Conservation (phyloP, 1,140 invertebrate species). For the Drosophila sucinea region DNA sequence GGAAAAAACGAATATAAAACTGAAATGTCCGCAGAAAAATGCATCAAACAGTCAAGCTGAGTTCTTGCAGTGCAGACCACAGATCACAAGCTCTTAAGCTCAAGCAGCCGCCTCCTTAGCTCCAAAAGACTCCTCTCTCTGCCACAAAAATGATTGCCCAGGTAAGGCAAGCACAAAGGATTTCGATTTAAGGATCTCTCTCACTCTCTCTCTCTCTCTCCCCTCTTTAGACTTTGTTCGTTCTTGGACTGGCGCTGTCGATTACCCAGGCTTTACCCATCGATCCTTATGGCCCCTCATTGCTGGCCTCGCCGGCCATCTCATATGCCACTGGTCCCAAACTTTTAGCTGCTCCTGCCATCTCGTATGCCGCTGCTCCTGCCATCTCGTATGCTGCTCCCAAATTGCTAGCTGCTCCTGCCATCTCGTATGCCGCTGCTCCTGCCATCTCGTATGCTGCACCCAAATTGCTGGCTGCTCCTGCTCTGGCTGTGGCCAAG, state of each 20-base stretch:
- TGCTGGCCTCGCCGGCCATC: conserved; percentile 40
- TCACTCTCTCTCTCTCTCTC: background rate
- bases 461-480: conserved; percentile 30
- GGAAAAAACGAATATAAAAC: conserved; percentile 65
- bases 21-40: conserved; percentile 63
- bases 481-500: conserved; percentile 80
- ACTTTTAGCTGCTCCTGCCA: conserved; percentile 3
- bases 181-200: background rate
- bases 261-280: conserved; percentile 57
- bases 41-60: conserved; percentile 79
- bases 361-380: conserved; percentile 5
- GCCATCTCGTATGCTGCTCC: too few relatives aligned
- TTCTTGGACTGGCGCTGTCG: conserved; percentile 61
- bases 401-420: conserved; percentile 28
- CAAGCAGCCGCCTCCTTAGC: conserved; percentile 1
- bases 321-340: conserved; percentile 40
- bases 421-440: conserved; percentile 54
- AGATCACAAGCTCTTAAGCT: conserved; percentile 9
- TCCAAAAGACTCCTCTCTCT: conserved; percentile 29
- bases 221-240: conserved; percentile 54
- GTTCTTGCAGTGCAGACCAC: conserved; percentile 76
- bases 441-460: conserved; percentile 48
- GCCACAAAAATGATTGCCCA: conserved; percentile 52
- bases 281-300: conserved; percentile 60
- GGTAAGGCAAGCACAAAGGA: conserved; percentile 40